Percentiles rank a stretch among this genome's conserved stretches.
phyloP scores from a whole-genome alignment of 2,888 invertebrate genomes.

The Drosophila niveifrons region DNA sequence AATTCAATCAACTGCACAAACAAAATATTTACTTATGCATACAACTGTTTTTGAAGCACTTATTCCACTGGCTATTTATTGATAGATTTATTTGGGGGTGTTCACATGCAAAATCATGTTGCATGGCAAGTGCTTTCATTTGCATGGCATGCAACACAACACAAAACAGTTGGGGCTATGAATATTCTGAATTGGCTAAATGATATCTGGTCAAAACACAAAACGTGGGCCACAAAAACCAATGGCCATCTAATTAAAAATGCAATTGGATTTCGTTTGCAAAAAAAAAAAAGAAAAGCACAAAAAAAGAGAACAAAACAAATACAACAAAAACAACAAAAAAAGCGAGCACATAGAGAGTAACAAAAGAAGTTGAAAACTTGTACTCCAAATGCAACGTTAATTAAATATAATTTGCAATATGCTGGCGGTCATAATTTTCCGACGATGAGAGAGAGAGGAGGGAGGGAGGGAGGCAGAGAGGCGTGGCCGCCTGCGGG shows the following conservation, averaged over 20 bases:
- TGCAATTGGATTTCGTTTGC: slow-evolving; percentile 76
- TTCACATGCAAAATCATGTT: slow-evolving; percentile 4
- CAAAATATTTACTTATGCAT: not conserved
- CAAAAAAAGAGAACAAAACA: slow-evolving; percentile 12
- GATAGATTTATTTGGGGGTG: slow-evolving; percentile 10
- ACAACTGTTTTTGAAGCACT: not conserved
- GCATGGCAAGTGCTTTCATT: slow-evolving; percentile 4
- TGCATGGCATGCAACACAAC: slow-evolving; percentile 48
- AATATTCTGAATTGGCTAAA: slow-evolving; percentile 71
- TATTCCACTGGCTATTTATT: not conserved
- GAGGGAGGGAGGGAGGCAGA: slow-evolving; percentile 12
- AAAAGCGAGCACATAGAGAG: slow-evolving; percentile 6
- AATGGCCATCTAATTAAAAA: slow-evolving; percentile 73
- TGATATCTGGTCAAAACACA: slow-evolving; percentile 52
- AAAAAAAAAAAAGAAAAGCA: slow-evolving; percentile 25
- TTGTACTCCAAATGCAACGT: slow-evolving; percentile 76
- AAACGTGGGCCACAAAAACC: slow-evolving; percentile 26
- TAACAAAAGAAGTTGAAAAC: slow-evolving; percentile 51
- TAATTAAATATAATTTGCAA: slow-evolving; percentile 83
- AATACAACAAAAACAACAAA: slow-evolving; percentile 24
- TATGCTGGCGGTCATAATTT: slow-evolving; percentile 80
- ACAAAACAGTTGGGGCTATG: slow-evolving; percentile 43
- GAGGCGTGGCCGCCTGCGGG: slow-evolving; percentile 60
- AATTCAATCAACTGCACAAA: not conserved
- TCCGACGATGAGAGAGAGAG: slow-evolving; percentile 27